Percentiles rank a stretch among this genome's conserved stretches.
phyloP scores from a whole-genome alignment of 2,888 invertebrate species.

The Drosophila seclusa region DNA sequence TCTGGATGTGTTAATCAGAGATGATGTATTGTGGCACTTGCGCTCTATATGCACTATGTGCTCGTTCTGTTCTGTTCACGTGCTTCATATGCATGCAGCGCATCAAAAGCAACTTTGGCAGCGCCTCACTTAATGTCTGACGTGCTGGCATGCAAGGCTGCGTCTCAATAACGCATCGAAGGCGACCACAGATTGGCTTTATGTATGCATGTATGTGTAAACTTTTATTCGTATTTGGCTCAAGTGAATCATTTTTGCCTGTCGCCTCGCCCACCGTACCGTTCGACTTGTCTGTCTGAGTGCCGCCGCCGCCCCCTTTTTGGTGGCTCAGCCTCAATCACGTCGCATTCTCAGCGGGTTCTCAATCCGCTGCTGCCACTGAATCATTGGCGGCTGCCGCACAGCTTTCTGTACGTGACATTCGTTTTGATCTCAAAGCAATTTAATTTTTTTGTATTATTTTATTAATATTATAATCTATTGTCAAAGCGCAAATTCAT shows the following conservation, averaged over 20 bases:
- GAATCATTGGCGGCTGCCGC: conserved; percentile 44
- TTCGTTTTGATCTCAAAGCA: conserved; percentile 21
- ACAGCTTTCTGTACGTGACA: conserved; percentile 52
- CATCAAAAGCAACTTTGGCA: conserved; percentile 7
- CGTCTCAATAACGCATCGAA: conserved; percentile 48
- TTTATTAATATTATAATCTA: conserved; percentile 26
- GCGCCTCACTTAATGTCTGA: conserved; percentile 35
- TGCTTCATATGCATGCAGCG: conserved; percentile 39
- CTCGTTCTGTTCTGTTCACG: conserved; percentile 49
- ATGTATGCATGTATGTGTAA: conserved; percentile 10
- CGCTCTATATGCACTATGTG: conserved; percentile 45
- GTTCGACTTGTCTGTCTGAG: conserved; percentile 17
- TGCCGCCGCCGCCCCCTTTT: background rate
- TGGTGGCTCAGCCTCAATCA: conserved; percentile 57
- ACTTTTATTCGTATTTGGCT: conserved; percentile 16
- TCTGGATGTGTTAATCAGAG: conserved; percentile 21
- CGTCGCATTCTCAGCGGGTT: conserved; percentile 53
- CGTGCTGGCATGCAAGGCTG: conserved; percentile 61
- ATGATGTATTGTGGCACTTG: conserved; percentile 43
- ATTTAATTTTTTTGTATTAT: conserved; percentile 13
- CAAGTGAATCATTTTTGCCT: conserved; percentile 33
- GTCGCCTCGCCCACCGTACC: conserved; percentile 4
- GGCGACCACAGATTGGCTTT: conserved; percentile 32
- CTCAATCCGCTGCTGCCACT: conserved; percentile 44
- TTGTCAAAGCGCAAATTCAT: conserved; percentile 13